Conservation (phyloP, 53 echinoderm and acorn worm genomes). For the Pentamera pediparva region DNA sequence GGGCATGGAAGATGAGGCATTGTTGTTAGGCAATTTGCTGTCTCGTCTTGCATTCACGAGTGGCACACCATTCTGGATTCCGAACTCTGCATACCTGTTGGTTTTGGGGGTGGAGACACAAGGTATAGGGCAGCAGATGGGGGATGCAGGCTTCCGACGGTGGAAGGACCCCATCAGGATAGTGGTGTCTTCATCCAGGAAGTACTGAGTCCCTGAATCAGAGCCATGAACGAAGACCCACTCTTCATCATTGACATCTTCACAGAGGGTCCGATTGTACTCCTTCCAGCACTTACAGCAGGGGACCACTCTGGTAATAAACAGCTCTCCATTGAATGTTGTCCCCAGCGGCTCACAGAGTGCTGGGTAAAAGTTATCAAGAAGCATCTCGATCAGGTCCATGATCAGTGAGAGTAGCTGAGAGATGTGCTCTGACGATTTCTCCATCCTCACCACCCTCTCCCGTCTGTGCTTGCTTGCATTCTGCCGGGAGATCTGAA, state of each 20-base stretch:
- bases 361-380: constrained; percentile 93
- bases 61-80: not conserved
- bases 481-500: constrained; percentile 51
- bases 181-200: constrained; percentile 35
- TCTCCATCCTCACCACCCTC: constrained; percentile 53
- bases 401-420: constrained; percentile 75
- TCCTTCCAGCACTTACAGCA: constrained; percentile 82
- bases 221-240: constrained; percentile 75
- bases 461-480: constrained; percentile 20
- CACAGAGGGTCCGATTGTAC: constrained; percentile 64
- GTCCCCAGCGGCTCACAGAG: constrained; percentile 82
- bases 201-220: constrained; percentile 39
- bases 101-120: constrained; percentile 41
- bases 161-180: constrained; percentile 43
- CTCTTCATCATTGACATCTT: constrained; percentile 74
- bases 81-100: not conserved
- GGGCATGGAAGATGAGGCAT: constrained; percentile 1
- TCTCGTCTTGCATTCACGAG: not conserved
- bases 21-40: not conserved
- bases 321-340: constrained; percentile 83
- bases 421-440: constrained; percentile 63
- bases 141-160: constrained; percentile 21
- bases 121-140: constrained; percentile 64
- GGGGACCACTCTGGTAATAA: constrained; percentile 85
- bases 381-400: constrained; percentile 78